Evolutionary conservation across 2,113 vertebrate species (phyloP).

Genomic region (Mandrillus leucophaeus): DNA sequence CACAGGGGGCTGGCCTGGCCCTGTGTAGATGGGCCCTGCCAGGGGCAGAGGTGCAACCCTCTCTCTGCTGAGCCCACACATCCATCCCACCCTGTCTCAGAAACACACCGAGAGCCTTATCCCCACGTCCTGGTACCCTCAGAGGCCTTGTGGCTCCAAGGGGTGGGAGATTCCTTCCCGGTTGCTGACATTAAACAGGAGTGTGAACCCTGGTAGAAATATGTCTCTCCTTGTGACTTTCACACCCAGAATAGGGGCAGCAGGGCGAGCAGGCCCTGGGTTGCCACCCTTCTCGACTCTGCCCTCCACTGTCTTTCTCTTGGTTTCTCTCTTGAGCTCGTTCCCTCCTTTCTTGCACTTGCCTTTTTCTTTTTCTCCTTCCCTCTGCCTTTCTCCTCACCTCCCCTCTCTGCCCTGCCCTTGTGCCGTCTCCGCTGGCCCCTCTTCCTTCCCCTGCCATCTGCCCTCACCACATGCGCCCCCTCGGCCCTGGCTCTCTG

Average conservation of each 20-base stretch:
- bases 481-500: not conserved
- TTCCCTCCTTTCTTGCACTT: not conserved
- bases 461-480: not conserved
- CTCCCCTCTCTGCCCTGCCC: not conserved
- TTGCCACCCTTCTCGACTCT: not conserved
- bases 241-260: conserved; percentile 48
- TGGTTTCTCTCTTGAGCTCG: not conserved
- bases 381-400: not conserved
- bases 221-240: conserved; percentile 64
- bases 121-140: not conserved
- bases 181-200: not conserved
- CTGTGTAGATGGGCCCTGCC: not conserved
- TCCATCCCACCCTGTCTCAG: not conserved
- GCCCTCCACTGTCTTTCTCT: not conserved
- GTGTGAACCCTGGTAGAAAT: conserved; percentile 69
- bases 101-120: not conserved
- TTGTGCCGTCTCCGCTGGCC: not conserved
- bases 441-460: too few relatives aligned
- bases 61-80: not conserved
- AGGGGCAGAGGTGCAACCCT: not conserved
- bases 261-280: not conserved
- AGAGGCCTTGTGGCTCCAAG: not conserved
- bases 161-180: not conserved
- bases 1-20: not conserved
- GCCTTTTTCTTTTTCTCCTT: not conserved